These are phyloP conservation scores for Malurus leucopterus DNA, from an alignment of 2,797 vertebrate genomes.

Conservation along the genomic window DNA sequence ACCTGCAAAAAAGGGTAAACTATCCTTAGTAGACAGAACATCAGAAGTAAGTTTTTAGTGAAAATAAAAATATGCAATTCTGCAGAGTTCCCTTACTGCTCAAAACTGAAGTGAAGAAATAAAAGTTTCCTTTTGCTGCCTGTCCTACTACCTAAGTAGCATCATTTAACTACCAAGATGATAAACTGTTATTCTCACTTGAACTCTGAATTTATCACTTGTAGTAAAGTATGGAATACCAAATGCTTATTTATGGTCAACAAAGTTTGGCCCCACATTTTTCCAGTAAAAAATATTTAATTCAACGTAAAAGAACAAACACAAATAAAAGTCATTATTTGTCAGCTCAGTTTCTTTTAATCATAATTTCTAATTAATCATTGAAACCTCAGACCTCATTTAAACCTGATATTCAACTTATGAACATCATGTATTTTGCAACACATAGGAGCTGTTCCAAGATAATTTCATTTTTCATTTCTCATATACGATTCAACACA, in stretches of 20 bases:
- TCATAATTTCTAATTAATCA: not conserved
- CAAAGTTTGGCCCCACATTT: not conserved
- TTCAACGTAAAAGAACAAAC: not conserved
- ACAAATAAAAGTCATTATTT: not conserved
- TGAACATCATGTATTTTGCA: not conserved
- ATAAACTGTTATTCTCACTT: not conserved
- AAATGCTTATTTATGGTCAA: not conserved
- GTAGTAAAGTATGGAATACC: not conserved
- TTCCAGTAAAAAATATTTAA: not conserved
- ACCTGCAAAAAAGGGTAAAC: not conserved
- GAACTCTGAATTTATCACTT: not conserved
- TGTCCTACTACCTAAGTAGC: not conserved
- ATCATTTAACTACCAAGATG: not conserved
- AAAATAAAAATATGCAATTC: not conserved
- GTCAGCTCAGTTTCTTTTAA: not conserved
- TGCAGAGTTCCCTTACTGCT: not conserved
- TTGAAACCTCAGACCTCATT: not conserved
- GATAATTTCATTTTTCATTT: not conserved
- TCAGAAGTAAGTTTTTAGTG: not conserved
- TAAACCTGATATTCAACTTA: not conserved
- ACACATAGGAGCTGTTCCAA: not conserved
- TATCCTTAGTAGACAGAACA: not conserved
- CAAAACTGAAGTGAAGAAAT: not conserved
- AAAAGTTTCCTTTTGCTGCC: not conserved
- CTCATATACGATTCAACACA: not conserved